phyloP scores from a whole-genome alignment of 2,888 invertebrate genomes.

The Sympetrum striolatum region DNA sequence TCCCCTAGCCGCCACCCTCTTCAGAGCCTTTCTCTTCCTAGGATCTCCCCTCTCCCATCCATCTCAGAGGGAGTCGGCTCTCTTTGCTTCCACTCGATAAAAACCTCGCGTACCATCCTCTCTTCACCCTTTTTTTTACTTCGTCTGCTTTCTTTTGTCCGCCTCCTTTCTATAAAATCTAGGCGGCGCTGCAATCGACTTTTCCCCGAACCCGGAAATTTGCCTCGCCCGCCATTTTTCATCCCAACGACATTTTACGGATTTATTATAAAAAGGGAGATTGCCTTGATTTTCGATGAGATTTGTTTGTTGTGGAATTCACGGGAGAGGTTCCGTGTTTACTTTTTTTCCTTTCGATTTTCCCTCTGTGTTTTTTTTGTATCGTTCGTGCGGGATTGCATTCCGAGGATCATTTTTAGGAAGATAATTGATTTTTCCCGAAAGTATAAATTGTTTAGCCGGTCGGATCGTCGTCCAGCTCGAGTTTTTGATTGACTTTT shows the following conservation, averaged over 20 bases:
- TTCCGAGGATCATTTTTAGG: not conserved
- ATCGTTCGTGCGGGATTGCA: not conserved
- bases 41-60: not conserved
- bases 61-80: not conserved
- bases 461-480: not conserved
- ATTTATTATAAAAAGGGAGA: not conserved
- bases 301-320: not conserved
- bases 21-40: not conserved
- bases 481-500: constrained; percentile 16
- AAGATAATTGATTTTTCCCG: constrained; percentile 10
- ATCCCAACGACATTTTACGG: not conserved
- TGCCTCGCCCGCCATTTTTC: not conserved
- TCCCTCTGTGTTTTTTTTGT: not conserved
- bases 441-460: constrained; percentile 15
- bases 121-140: not conserved
- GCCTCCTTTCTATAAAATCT: not conserved
- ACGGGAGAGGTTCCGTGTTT: not conserved
- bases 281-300: not conserved
- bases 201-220: not conserved
- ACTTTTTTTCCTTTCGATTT: not conserved
- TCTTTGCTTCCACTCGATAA: not conserved
- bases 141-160: not conserved
- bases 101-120: not conserved
- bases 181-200: not conserved
- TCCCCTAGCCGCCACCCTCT: not conserved